Evolutionary conservation across 2,888 invertebrate genomes (phyloP), one percentile per base, ranked within the genome.

Genomic region (Cryptocephalus moraei): DNA sequence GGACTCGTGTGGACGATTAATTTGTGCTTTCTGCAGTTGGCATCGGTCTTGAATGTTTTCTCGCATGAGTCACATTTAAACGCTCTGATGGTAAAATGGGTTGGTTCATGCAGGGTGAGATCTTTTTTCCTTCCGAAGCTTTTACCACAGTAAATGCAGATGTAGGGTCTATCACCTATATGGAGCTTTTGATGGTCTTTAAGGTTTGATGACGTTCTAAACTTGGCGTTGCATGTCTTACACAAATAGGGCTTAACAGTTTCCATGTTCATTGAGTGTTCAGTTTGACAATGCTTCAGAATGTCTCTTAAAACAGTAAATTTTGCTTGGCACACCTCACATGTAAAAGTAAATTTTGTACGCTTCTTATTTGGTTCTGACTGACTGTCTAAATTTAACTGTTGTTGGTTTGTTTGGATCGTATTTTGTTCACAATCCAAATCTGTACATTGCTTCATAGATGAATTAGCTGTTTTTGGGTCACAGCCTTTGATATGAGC

Each of bases 121-220:
- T 66, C 65, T 11, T 57, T 57, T 48, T 62, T 62, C 1, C 64
- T 64, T 36, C 62, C 62, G 46, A 60, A 66, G 41, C 72, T 70
- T 60, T 77, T 78, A 4, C 65, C 65, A 48, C 65, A 65, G 46
- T 56, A 58, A 45, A 59, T 59, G 46, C 66, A 65, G 32, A 64
- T 60, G 33, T 62, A 59, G 8, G 51, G 50, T 6, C 66, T 54
- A 32, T 57, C 55, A 9, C 60, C 59, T n/a, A 56, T 50, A 47
- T 66, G 66, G 44, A 63, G 63, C 32, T 60, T 53, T 45, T 56
- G 61, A 47, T 66, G 66, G 43, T 62, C 62, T 22, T 59, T 56
- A 11, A 66, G 47, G 43, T 64, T 61, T n/a, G 62, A 56, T 8
- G 62, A 62, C 1, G 62, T 55, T 9, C 56, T 51, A 45, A 65